Evolutionary conservation across 2,113 vertebrate genomes (phyloP), one percentile per base, ranked within the genome.

Genomic region (Stigmatopora nigra): DNA sequence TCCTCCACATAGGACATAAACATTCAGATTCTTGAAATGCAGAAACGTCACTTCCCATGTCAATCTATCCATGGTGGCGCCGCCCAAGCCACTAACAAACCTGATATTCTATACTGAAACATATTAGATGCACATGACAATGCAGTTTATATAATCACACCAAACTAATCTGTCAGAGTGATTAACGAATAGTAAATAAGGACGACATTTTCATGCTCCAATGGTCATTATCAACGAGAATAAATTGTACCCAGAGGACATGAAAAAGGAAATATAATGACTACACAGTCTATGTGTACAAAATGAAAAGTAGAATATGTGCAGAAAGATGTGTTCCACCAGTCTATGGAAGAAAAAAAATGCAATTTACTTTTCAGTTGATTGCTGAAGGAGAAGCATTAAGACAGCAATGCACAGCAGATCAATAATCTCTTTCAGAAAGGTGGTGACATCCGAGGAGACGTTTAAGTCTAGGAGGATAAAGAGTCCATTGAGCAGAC

Each of bases 71-170:
- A 80, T 80, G 77, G 77, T 89, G 88, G 87, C 81, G 85, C 87
- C 87, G 57, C 82, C 83, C 75, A 86, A 89, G 82, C 79, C 86
- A 80, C 78, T 84, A 80, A 82, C 86, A 88, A 88, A 89, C 88
- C 89, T 86, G 84, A 82, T 85, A 88, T 90, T 86, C 84, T 78
- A 74, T 78, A 78, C 85, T 90, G 84, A 91, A 86, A 90, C 89
- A 90, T 90, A 90, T 91, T 91, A 89, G 88, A 90, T 91, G 87
- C 90, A 88, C 86, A 87, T 87, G 87, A 84, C 80, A 80, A 74
- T 81, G 71, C 38, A 41, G 38, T 41, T 41, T 41, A 41, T 41
- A 7, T 41, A 41, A 41, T 41, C 38, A 41, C 38, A 41, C 38
- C 38, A 41, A 19, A 20, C 12, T 53, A 53, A 19, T 22, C 11